Conservation (phyloP, 1,140 invertebrate genomes). For the Tetramorium alpestre region DNA sequence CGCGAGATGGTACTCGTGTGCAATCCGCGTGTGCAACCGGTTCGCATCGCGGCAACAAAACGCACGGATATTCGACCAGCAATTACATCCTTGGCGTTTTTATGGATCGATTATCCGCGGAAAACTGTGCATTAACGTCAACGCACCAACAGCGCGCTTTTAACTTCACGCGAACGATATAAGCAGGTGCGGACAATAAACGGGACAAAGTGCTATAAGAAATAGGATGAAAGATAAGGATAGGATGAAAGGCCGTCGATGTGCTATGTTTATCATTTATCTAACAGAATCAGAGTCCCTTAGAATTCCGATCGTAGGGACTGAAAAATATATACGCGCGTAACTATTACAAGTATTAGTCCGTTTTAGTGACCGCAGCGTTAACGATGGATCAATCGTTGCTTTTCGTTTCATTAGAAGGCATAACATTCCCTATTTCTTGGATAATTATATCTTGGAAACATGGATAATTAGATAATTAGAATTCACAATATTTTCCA, state of each 20-base stretch:
- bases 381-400: conserved; percentile 3
- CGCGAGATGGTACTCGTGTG: conserved; percentile 44
- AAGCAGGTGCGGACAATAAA: conserved; percentile 50
- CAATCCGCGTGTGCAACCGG: conserved; percentile 16
- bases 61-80: conserved; percentile 56
- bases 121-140: conserved; percentile 38
- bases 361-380: background rate
- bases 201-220: background rate
- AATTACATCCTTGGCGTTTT: conserved; percentile 50
- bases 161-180: conserved; percentile 5
- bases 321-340: conserved; percentile 23
- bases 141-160: background rate
- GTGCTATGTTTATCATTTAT: background rate
- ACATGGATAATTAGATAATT: background rate
- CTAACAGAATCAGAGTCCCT: conserved; percentile 16
- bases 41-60: conserved; percentile 22
- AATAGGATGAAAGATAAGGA: background rate
- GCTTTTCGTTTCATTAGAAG: background rate
- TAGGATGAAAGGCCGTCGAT: background rate
- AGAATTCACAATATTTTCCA: background rate
- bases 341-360: conserved; percentile 10
- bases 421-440: background rate
- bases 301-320: conserved; percentile 2
- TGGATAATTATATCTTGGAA: too few relatives aligned
- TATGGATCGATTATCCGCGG: conserved; percentile 41